phyloP scores from a whole-genome alignment of 2,888 invertebrate genomes.

The Chloroclystis v-ata region DNA sequence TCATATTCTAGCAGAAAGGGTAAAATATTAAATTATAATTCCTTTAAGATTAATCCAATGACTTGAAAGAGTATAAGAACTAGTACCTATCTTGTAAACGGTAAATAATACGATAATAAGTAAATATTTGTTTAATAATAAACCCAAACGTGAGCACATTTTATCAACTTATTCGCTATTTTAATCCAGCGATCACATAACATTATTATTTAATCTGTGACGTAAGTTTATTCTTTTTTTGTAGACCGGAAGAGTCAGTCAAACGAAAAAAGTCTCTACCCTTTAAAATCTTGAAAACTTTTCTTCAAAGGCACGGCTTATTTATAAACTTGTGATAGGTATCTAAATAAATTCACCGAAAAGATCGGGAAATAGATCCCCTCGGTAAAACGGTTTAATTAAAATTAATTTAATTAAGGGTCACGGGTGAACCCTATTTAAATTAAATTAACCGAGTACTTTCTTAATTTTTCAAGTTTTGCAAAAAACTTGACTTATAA shows the following conservation, averaged over 20 bases:
- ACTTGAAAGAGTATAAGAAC: no score
- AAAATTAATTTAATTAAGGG: conserved; percentile 3
- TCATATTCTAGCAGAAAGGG: not conserved
- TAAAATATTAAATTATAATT: no score
- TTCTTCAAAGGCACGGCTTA: not conserved
- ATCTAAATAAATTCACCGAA: not conserved
- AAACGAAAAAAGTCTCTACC: not conserved
- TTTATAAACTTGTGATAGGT: not conserved
- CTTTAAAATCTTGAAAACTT: not conserved
- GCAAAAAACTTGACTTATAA: not conserved
- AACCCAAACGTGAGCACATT: no score
- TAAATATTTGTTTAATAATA: no score
- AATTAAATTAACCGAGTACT: not conserved
- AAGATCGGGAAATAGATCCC: conserved; percentile 1
- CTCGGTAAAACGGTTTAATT: not conserved
- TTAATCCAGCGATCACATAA: no score
- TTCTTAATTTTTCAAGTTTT: not conserved
- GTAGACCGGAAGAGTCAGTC: not conserved
- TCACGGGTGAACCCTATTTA: not conserved
- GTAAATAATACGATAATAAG: no score
- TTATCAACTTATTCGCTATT: no score
- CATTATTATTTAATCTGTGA: no score
- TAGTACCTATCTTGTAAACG: no score
- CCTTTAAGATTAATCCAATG: no score
- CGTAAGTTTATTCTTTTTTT: no score